Percentiles rank a stretch among this genome's conserved stretches.
Evolutionary conservation across 2,113 vertebrate genomes (phyloP).

Genomic region (Atlantisia rogersi): DNA sequence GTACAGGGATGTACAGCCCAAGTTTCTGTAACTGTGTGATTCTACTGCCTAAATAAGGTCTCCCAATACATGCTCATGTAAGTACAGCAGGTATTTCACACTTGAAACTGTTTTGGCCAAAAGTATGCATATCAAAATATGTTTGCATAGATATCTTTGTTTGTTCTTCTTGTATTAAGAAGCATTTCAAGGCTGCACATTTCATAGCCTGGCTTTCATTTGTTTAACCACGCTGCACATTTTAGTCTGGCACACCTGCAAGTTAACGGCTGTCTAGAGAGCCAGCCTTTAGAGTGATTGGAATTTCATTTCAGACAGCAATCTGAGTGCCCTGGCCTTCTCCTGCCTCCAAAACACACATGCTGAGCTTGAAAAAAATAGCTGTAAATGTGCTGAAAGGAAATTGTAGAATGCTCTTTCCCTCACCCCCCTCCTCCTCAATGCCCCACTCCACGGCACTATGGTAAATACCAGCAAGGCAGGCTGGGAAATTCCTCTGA

Average conservation of each 20-base stretch:
- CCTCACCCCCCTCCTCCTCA: neutral
- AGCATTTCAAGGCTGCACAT: neutral
- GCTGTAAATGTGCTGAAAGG: conserved; percentile 59
- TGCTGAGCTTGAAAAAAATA: conserved; percentile 44
- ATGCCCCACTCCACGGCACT: neutral
- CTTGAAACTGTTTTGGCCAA: neutral
- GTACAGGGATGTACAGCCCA: neutral
- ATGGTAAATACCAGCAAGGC: neutral
- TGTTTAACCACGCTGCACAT: neutral
- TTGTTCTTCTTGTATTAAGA: neutral
- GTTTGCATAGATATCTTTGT: neutral
- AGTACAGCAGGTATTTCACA: neutral
- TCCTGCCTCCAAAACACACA: conserved; percentile 39
- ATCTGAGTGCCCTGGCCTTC: neutral
- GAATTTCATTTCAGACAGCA: conserved; percentile 64
- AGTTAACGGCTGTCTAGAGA: conserved; percentile 44
- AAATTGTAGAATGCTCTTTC: conserved; percentile 33
- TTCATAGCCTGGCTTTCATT: neutral
- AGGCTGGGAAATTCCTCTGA: conserved; percentile 34
- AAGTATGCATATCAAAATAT: neutral
- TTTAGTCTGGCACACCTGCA: conserved; percentile 47
- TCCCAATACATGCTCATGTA: neutral
- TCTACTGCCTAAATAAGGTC: neutral
- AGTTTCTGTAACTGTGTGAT: neutral
- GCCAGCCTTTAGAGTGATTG: neutral